Percentiles rank a stretch among this genome's conserved stretches.
Evolutionary conservation across 2,113 vertebrate species (phyloP).

Genomic region (Psittacus erithacus): DNA sequence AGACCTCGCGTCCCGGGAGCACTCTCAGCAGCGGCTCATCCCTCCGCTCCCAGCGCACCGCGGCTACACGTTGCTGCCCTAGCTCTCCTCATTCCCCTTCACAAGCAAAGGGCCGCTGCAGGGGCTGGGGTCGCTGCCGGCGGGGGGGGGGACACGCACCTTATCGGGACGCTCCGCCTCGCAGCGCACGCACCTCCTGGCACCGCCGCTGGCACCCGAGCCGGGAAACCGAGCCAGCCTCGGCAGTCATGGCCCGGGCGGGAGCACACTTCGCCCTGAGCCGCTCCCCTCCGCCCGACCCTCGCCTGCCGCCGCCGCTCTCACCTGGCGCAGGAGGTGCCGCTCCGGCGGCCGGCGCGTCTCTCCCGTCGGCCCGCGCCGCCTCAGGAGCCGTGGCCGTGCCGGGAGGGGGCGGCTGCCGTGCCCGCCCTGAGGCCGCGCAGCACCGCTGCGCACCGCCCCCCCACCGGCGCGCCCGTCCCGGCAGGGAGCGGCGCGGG

Average conservation of each 20-base stretch:
- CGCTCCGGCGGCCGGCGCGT: background rate
- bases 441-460: background rate
- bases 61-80: accelerated
- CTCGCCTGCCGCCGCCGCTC: background rate
- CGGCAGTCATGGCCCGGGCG: background rate
- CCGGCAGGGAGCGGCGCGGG: background rate
- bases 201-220: background rate
- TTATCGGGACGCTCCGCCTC: background rate
- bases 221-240: background rate
- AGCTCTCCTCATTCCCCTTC: background rate
- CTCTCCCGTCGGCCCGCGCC: background rate
- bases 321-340: background rate
- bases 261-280: background rate
- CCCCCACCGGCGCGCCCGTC: background rate
- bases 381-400: background rate
- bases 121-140: no score
- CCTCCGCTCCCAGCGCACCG: background rate
- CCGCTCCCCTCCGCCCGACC: background rate
- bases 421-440: background rate
- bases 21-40: accelerated
- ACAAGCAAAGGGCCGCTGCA: background rate
- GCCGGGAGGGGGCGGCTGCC: background rate
- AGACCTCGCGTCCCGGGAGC: background rate
- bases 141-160: background rate
- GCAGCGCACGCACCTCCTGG: background rate